Base-by-base conservation (phyloP, 1,140 invertebrate species). In the Gryllus bimaculatus region DNA sequence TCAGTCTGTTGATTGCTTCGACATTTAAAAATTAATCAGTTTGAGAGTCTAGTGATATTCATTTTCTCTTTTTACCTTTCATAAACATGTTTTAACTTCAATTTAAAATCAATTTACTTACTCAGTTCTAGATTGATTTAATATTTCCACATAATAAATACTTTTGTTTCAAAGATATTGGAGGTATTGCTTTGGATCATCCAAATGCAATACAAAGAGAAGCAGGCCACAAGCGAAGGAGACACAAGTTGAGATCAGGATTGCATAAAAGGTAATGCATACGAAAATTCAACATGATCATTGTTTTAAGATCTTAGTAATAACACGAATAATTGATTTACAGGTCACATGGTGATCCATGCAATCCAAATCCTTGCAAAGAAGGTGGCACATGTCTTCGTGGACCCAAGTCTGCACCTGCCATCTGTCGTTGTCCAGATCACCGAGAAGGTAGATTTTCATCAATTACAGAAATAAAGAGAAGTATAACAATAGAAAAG, bases 351-450 rank as follows among this genome's bases (percentile, higher is more conserved):
- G 20, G 76, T 12, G 48, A 18, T 47, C 48, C 76, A 12, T 77
- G 76, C 20, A 21, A 47, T 39, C 8, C 76, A 12, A 77, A 77
- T 20, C 76, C 76, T 18, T 77, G 76, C 47, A 47, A 77, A 48
- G 76, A 20, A 8, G 76, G 76, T 48, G 76, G 76, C 6, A 77
- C 76, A 13, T 77, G 76, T 12, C 76, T 77, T 8, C 47, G 48
- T 18, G 76, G 76, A 0, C 76, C 76, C 47, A 47, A 47, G n/a
- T 48, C 47, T 6, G 12, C 15, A 26, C 48, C 47, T 48, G 21
- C 20, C 4, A 47, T 77, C 8, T 77, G 76, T 20, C 47, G 47
- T 47, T 77, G 76, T 48, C 76, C 76, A n/a, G 47, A 18, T 3
- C 47, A 77, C 76, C 47, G 76, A 20, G 76, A 77, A 77, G 76